phyloP scores from a whole-genome alignment of 1,140 invertebrate genomes.

The Listronotus bonariensis region DNA sequence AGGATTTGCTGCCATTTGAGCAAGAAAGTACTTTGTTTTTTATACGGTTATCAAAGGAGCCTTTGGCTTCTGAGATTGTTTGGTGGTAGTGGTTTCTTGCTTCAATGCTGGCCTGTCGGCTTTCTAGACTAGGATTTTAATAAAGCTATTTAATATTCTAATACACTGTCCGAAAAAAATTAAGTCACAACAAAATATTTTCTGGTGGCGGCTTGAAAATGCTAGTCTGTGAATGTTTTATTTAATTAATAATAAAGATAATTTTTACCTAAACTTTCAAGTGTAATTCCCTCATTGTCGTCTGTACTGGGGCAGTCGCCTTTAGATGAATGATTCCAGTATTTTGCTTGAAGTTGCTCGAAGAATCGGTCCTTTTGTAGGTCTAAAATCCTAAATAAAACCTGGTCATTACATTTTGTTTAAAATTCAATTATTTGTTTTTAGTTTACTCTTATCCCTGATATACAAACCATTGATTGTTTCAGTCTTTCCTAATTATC shows the following conservation, averaged over 20 bases:
- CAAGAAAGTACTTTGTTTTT: no score
- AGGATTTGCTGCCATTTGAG: no score
- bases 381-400: constrained; percentile 68
- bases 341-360: constrained; percentile 74
- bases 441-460: no score
- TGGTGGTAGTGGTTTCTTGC: no score
- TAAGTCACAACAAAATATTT: constrained; percentile 10
- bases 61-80: no score
- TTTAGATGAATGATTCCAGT: constrained; percentile 78
- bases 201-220: not conserved
- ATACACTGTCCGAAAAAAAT: no score
- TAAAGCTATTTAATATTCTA: no score
- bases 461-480: no score
- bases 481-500: no score
- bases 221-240: not conserved
- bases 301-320: constrained; percentile 72
- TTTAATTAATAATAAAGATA: not conserved
- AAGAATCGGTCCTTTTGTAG: constrained; percentile 85
- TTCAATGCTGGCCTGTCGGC: no score
- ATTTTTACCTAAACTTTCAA: constrained; percentile 77
- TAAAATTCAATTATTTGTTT: constrained; percentile 13
- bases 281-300: constrained; percentile 84
- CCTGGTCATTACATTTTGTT: constrained; percentile 29
- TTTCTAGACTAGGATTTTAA: no score
- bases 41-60: no score